These are phyloP conservation scores for Polypedilum vanderplanki DNA, from an alignment of 1,140 invertebrate genomes.

Conservation along the genomic window DNA sequence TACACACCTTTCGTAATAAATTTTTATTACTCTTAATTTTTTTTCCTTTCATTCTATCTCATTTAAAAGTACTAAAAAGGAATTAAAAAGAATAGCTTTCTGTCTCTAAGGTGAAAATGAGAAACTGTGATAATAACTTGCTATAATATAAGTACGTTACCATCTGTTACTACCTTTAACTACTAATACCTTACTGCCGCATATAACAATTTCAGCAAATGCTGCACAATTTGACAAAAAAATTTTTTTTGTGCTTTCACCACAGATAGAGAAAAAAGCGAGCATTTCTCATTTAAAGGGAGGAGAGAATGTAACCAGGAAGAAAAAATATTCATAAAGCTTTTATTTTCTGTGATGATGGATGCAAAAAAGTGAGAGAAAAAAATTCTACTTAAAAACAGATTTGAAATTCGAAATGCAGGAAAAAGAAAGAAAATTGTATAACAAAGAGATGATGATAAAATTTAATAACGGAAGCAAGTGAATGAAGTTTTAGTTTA, in stretches of 20 bases:
- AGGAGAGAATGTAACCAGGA: neutral
- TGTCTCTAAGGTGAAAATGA: neutral
- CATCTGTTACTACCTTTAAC: neutral
- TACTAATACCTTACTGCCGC: neutral
- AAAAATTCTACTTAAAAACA: slow-evolving; percentile 13
- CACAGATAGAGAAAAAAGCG: neutral
- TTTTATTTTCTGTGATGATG: neutral
- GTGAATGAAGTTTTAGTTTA: too few relatives aligned
- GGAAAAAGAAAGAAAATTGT: neutral
- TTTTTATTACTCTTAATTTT: neutral
- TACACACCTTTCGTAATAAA: too few relatives aligned
- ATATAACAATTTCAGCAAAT: neutral
- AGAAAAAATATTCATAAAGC: neutral
- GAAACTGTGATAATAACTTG: slow-evolving; percentile 18
- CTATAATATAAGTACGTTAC: neutral
- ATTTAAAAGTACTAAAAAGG: neutral
- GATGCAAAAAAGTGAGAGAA: neutral
- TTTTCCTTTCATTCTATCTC: too few relatives aligned
- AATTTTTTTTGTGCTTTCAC: neutral
- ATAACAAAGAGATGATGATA: too few relatives aligned
- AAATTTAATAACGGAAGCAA: too few relatives aligned
- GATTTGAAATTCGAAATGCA: neutral
- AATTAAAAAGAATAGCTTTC: neutral
- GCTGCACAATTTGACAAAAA: neutral
- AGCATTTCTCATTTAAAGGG: neutral